phyloP scores from a whole-genome alignment of 2,888 invertebrate species.

The Erebia epiphron region DNA sequence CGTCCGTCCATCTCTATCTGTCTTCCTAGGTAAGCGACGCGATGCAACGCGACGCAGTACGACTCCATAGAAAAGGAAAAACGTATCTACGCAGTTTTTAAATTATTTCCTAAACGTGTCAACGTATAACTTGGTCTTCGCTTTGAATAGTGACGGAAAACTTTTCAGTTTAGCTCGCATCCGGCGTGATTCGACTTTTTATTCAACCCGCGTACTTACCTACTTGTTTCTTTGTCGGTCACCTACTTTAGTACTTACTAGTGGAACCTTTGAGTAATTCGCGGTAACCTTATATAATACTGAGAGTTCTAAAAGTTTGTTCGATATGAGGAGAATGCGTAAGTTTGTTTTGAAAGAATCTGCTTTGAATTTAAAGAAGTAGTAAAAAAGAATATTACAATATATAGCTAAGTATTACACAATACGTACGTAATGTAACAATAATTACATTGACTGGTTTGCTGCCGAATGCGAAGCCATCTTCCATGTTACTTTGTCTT shows the following conservation, averaged over 20 bases:
- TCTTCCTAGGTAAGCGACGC: too few relatives aligned
- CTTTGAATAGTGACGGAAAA: conserved; percentile 9
- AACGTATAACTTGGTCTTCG: conserved; percentile 12
- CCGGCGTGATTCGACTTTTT: conserved; percentile 11
- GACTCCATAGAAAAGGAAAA: too few relatives aligned
- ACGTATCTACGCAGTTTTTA: neutral
- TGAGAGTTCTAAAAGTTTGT: neutral
- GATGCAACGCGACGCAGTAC: too few relatives aligned
- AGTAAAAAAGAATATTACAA: too few relatives aligned
- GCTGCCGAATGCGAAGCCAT: too few relatives aligned
- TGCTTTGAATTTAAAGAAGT: neutral
- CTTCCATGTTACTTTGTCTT: too few relatives aligned
- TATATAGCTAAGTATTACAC: too few relatives aligned
- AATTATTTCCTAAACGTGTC: conserved; percentile 15
- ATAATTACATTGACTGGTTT: too few relatives aligned
- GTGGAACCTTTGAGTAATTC: conserved; percentile 14
- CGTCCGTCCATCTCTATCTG: too few relatives aligned
- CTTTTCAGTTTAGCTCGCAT: neutral
- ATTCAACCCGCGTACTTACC: conserved; percentile 10
- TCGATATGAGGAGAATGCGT: neutral
- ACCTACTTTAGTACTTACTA: conserved; percentile 23
- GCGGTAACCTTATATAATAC: neutral
- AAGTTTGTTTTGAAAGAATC: neutral
- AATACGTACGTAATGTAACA: too few relatives aligned
- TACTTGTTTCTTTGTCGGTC: conserved; percentile 23